phyloP scores from a whole-genome alignment of 2,797 vertebrate species.

The Hirundo rustica region DNA sequence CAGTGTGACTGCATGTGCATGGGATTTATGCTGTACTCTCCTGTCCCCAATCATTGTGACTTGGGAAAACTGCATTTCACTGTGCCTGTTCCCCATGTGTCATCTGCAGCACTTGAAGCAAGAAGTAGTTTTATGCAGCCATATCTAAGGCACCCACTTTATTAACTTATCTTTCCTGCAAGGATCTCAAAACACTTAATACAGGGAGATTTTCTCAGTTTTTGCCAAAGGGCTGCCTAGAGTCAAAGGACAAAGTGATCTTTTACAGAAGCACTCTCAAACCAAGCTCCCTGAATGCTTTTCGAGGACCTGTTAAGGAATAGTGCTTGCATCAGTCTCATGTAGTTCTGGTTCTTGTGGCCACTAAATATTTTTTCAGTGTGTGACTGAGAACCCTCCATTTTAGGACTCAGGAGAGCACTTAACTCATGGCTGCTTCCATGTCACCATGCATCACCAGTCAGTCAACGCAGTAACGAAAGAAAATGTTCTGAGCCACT shows the following conservation, averaged over 20 bases:
- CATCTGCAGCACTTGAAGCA: neutral
- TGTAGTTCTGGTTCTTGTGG: neutral
- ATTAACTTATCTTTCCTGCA: neutral
- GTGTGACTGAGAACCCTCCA: neutral
- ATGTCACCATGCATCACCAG: neutral
- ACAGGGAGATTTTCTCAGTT: neutral
- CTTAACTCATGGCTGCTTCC: neutral
- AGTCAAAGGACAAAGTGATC: constrained; percentile 12
- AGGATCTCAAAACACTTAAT: neutral
- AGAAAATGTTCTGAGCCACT: neutral
- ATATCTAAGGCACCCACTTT: neutral
- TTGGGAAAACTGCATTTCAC: neutral
- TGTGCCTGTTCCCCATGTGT: neutral
- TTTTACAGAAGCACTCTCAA: neutral
- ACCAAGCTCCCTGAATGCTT: constrained; percentile 6
- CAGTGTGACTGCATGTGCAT: rapidly evolving
- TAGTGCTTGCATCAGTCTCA: neutral
- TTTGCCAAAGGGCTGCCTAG: neutral
- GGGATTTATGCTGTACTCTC: neutral
- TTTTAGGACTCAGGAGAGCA: neutral
- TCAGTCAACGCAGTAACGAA: neutral
- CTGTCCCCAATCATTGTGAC: neutral
- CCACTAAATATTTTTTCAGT: neutral
- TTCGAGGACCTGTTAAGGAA: neutral
- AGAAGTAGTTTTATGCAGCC: neutral